Evolutionary conservation across 2,113 vertebrate genomes (phyloP), one percentile per base, ranked within the genome.

Genomic region (Oophaga pumilio): DNA sequence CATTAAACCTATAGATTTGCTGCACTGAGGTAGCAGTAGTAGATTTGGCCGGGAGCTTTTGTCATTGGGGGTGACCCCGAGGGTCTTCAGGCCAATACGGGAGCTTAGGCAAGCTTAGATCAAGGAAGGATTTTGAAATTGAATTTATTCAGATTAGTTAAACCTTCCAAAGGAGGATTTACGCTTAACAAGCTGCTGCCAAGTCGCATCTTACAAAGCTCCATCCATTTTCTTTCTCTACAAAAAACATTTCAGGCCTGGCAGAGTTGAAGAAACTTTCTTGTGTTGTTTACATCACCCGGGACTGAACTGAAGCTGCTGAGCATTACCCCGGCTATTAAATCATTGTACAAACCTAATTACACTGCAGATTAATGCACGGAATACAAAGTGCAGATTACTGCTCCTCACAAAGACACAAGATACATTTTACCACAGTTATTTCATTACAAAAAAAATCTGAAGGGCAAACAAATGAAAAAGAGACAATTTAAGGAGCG

Each of bases 131-230:
- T 96, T 98, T 96, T 95, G 95, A 96, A 96, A 95, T 95, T 94
- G 96, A 97, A 97, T 96, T 95, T 95, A 96, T 96, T 97, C 96
- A 96, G 94, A 95, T 94, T 94, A 95, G 93, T 90, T 95, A 93
- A 95, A 95, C 90, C 93, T 93, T 94, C 90, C 90, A 88, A 93
- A 94, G 93, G 91, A 93, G 96, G 96, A 96, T 95, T 97, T 96
- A 94, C 91, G 93, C 91, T 91, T 89, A 93, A 92, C 96, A 97
- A 97, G 95, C 96, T 97, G 96, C 95, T 95, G 92, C 93, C 95
- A 93, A 91, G 91, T 90, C 78, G 0, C 86, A 90, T 91, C 92
- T 93, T 90, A 91, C 69, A 90, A 92, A 93, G 89, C 92, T 84
- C 89, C 92, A 88, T 87, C 92, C 87, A 86, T 91, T 91, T 93